Conservation (phyloP, 2,888 invertebrate species). For the Pyrgus malvae region DNA sequence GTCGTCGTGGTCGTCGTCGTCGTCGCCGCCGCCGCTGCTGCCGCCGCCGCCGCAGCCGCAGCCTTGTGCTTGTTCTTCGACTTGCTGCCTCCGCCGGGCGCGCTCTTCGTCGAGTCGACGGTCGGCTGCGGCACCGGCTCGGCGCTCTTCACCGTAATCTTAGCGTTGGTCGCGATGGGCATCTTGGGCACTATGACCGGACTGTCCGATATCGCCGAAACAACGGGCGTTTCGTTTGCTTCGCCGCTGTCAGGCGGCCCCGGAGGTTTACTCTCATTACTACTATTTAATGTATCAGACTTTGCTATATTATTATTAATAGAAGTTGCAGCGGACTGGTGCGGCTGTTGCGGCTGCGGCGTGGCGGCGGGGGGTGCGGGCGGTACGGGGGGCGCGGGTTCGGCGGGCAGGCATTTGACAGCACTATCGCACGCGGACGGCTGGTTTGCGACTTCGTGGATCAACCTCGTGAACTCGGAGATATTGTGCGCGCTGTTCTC, state of each 20-base stretch:
- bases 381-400: no score
- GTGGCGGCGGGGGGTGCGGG: no score
- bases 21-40: constrained; percentile 53
- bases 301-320: constrained; percentile 72
- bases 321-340: constrained; percentile 65
- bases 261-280: constrained; percentile 65
- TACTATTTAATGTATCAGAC: constrained; percentile 68
- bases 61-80: constrained; percentile 45
- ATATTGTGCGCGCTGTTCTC: constrained; percentile 53
- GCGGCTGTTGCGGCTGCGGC: no score
- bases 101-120: constrained; percentile 49
- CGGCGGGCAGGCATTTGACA: no score
- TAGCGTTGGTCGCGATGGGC: constrained; percentile 58
- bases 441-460: constrained; percentile 67
- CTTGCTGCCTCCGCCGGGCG: constrained; percentile 51
- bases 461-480: constrained; percentile 75
- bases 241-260: constrained; percentile 58
- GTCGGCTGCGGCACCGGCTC: constrained; percentile 52
- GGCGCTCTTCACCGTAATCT: constrained; percentile 65
- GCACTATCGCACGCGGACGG: constrained; percentile 54
- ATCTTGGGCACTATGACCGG: constrained; percentile 84
- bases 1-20: constrained; percentile 44
- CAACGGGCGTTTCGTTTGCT: constrained; percentile 82
- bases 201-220: constrained; percentile 87
- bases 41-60: constrained; percentile 30